A percentile compares a stretch with the other conserved stretches of the same genome.
phyloP scores from a whole-genome alignment of 2,797 vertebrate genomes.

The Thunnus albacares region DNA sequence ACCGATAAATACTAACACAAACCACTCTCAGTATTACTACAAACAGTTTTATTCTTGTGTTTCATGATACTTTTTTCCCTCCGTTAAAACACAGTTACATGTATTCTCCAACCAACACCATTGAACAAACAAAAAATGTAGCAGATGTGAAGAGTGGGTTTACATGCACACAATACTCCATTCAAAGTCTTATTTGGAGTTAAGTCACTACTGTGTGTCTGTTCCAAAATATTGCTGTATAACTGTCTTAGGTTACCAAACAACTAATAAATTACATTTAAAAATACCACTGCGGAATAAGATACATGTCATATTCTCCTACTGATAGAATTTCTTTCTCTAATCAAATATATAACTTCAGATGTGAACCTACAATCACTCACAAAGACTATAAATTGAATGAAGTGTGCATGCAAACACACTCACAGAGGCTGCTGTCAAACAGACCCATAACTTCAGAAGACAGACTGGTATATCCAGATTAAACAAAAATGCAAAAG shows the following conservation, averaged over 20 bases:
- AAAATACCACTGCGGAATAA: not conserved
- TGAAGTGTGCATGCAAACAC: not conserved
- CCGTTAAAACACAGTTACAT: conserved; percentile 5
- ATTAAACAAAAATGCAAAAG: not conserved
- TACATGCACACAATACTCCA: conserved; percentile 4
- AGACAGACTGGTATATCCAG: not conserved
- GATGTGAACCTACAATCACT: not conserved
- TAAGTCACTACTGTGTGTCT: not conserved
- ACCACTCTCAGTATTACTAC: conserved; percentile 7
- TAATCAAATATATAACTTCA: not conserved
- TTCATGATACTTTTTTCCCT: not conserved
- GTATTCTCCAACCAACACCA: not conserved
- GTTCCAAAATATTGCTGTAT: not conserved
- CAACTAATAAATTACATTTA: not conserved
- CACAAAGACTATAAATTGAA: not conserved
- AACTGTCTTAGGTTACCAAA: not conserved
- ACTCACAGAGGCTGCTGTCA: not conserved
- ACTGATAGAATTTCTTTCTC: not conserved
- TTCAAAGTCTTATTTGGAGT: not conserved
- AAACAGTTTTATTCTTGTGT: conserved; percentile 23
- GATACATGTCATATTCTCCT: not conserved
- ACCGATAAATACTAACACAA: conserved; percentile 4
- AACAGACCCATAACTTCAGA: not conserved
- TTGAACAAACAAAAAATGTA: not conserved
- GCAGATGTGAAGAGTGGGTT: not conserved